Conservation (phyloP, 1,140 invertebrate species). For the Aphelenchoides fujianensis region DNA sequence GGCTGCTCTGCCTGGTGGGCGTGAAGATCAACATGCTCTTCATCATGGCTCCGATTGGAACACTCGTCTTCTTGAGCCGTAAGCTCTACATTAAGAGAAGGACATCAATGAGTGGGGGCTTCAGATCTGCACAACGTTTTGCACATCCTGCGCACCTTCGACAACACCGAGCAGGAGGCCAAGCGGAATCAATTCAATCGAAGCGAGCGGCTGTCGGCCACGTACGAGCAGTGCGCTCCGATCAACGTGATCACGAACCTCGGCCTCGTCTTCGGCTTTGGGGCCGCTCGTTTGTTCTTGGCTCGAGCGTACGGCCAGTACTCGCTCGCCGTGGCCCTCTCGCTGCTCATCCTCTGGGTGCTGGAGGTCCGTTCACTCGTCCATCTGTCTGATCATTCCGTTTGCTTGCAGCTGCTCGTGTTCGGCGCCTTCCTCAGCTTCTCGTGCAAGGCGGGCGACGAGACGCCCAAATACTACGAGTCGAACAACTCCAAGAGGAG, state of each 20-base stretch:
- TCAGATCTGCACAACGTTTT: constrained; percentile 37
- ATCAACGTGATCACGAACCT: constrained; percentile 29
- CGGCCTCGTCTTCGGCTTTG: constrained; percentile 26
- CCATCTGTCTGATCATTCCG: background rate
- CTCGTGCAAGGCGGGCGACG: background rate
- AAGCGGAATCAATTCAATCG: constrained; percentile 36
- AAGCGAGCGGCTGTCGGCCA: constrained; percentile 33
- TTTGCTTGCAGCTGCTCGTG: background rate
- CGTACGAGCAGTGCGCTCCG: constrained; percentile 42
- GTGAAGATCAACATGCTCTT: constrained; percentile 29
- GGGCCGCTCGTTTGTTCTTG: constrained; percentile 26
- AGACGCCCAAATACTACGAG: constrained; percentile 1
- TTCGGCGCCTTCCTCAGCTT: background rate
- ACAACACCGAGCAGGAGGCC: constrained; percentile 22
- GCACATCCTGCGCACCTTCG: constrained; percentile 32
- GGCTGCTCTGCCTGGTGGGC: constrained; percentile 28
- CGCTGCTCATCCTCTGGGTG: constrained; percentile 27
- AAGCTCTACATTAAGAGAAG: constrained; percentile 23
- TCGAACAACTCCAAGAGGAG: background rate
- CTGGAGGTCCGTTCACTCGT: constrained; percentile 10
- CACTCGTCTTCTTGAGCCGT: constrained; percentile 34
- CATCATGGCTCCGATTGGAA: constrained; percentile 35
- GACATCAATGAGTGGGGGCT: constrained; percentile 7
- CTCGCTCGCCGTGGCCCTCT: constrained; percentile 25
- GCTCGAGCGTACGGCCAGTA: constrained; percentile 20